Evolutionary conservation across 2,797 vertebrate species (phyloP), one percentile per base, ranked within the genome.

Genomic region (Protonibea diacanthus): DNA sequence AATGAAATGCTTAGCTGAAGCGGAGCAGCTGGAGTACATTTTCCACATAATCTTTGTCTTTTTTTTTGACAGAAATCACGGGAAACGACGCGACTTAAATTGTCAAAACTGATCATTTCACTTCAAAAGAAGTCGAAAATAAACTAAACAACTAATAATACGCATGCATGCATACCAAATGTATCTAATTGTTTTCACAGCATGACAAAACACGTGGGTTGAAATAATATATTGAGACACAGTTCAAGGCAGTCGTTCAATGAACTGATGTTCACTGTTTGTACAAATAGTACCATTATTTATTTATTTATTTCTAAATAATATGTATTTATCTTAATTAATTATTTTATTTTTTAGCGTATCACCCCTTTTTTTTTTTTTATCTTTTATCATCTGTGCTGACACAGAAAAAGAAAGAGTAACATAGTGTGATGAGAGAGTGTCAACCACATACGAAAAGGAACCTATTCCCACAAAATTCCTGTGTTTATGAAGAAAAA

Each of bases 141-240:
- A 38, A 38, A 38, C 33, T 2, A 9, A 38, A 9, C 33, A 38
- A 33, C 33, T 33, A 33, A 2, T 33, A 33, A 33, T 33, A 33
- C 7, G 33, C 2, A 9, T 2, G 8, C 8, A 9, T 1, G 8
- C 33, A 38, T 33, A 33, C 9, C 33, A 2, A 38, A 38, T 38
- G 29, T 55, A 20, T 51, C 1, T 5, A 1, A 49, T 9, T 23
- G 25, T 70, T 51, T 40, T 52, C 12, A 27, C 0, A 14, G 21
- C 11, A 25, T n/a, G 33, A 42, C n/a, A 20, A 44, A 55, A 55
- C 60, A 7, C 48, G 27, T n/a, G 15, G 8, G 25, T 23, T 62
- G 15, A 53, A 67, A 73, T 61, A 25, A 74, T 23, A 69, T 12
- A 51, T 4, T 13, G 21, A 47, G 47, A 55, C 27, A 55, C 27